Evolutionary conservation across 2,888 invertebrate genomes (phyloP).

Genomic region (Phragmatobia fuliginosa): DNA sequence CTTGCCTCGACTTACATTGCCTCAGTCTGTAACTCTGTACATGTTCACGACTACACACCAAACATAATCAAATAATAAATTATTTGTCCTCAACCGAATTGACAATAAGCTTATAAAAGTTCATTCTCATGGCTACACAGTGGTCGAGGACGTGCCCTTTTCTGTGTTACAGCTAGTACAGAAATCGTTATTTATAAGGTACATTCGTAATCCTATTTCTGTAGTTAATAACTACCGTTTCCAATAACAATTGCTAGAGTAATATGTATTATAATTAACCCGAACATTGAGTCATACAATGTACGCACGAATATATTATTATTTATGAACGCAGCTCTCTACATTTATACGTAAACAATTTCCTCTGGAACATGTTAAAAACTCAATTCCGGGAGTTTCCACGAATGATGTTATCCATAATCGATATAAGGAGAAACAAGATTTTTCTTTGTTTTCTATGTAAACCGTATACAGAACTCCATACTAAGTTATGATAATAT

Average conservation of each 20-base stretch:
- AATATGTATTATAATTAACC: slow-evolving; percentile 14
- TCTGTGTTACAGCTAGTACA: not conserved
- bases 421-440: slow-evolving; percentile 17
- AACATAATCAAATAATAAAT: slow-evolving; percentile 25
- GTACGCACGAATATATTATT: not conserved
- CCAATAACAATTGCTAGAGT: slow-evolving; percentile 16
- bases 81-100: slow-evolving; percentile 29
- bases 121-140: not conserved
- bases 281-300: slow-evolving; percentile 38
- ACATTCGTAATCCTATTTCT: slow-evolving; percentile 5
- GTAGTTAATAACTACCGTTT: slow-evolving; percentile 2
- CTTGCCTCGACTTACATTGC: slow-evolving; percentile 35
- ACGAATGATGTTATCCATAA: slow-evolving; percentile 7
- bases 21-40: slow-evolving; percentile 28
- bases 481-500: slow-evolving; percentile 3
- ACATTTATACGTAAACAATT: slow-evolving; percentile 22
- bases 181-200: not conserved
- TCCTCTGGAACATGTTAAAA: slow-evolving; percentile 37
- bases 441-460: slow-evolving; percentile 29
- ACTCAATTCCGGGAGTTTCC: slow-evolving; percentile 28
- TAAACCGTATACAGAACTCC: not conserved
- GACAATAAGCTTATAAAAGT: slow-evolving; percentile 34
- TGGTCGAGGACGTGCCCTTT: not conserved
- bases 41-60: slow-evolving; percentile 14
- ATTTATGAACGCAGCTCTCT: not conserved